These are phyloP conservation scores for fruit fly (Drosophila melanogaster) DNA, from an alignment of 1,140 invertebrate genomes.

Conservation along the genomic window DNA sequence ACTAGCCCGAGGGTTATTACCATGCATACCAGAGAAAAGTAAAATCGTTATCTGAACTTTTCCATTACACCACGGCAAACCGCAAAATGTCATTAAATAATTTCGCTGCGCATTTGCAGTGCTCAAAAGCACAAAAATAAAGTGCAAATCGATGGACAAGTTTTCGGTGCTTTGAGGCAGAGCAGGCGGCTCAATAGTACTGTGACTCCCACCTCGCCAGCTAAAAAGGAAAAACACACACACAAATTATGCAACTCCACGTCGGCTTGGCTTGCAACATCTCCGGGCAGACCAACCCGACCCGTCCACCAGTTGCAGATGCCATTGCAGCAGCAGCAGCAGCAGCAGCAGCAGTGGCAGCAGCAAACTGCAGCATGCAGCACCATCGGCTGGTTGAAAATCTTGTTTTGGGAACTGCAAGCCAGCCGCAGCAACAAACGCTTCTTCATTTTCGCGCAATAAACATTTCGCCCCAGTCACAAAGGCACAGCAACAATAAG, in stretches of 20 bases:
- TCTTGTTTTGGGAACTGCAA: slow-evolving; percentile 74
- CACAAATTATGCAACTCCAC: slow-evolving; percentile 74
- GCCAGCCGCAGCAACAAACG: slow-evolving; percentile 52
- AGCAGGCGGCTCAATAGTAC: slow-evolving; percentile 30
- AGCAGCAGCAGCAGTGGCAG: slow-evolving; percentile 17
- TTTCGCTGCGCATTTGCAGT: slow-evolving; percentile 36
- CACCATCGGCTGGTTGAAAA: slow-evolving; percentile 49
- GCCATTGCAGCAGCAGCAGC: slow-evolving; percentile 31
- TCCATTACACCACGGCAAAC: slow-evolving; percentile 41
- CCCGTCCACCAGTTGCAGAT: slow-evolving; percentile 47
- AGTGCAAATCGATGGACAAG: slow-evolving; percentile 73
- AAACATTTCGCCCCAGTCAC: slow-evolving; percentile 65
- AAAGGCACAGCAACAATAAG: slow-evolving; percentile 43
- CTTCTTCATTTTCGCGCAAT: slow-evolving; percentile 78
- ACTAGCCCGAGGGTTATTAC: slow-evolving; percentile 16
- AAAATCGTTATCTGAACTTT: slow-evolving; percentile 23
- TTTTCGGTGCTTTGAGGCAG: slow-evolving; percentile 37
- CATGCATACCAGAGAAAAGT: slow-evolving; percentile 21
- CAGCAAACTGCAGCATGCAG: slow-evolving; percentile 9
- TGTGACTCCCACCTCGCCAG: slow-evolving; percentile 61
- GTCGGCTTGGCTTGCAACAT: slow-evolving; percentile 77
- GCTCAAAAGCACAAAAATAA: slow-evolving; percentile 39
- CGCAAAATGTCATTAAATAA: slow-evolving; percentile 73
- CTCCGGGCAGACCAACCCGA: slow-evolving; percentile 31
- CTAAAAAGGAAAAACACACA: slow-evolving; percentile 56